Base-by-base conservation (phyloP, 2,113 vertebrate species). In the Gymnorhina tibicen region DNA sequence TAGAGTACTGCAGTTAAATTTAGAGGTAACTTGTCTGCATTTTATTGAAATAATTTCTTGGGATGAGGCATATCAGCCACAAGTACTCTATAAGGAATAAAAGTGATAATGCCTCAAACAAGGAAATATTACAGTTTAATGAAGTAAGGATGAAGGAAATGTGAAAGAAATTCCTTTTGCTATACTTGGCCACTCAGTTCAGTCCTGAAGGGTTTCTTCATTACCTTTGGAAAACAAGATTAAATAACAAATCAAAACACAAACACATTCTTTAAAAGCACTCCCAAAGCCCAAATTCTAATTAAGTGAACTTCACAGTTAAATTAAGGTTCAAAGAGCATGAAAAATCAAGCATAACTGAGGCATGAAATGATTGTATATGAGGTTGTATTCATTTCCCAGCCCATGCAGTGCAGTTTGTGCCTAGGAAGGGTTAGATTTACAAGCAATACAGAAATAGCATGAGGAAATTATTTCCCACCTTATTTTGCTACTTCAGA, bases 321-420 rank as follows among this genome's bases (percentile, higher is more conserved):
- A 97, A 97, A 97, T 95, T 95, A 94, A 42, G 26, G 66, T 97
- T 97, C 96, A 97, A 97, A 98, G 90, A 97, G 84, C 85, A 85
- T 85, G 95, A 95, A 95, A 97, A 98, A 97, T 97, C 93, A 64
- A 85, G 80, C 82, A 93, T 89, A 96, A 95, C 52, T 84, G 73
- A 97, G 84, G 84, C 58, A 8, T 97, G 95, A 97, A 97, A 97
- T 97, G 55, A 91, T 83, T 94, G 67, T 63, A 69, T 81, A 74
- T 76, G n/a, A 94, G 78, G 63, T 60, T 93, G 44, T 53, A 85
- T 81, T 91, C 22, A 58, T 69, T 97, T 95, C 37, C 41, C 35
- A 91, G 89, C 37, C 85, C 85, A 41, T 75, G n/a, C 46, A 91
- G 70, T 47, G 37, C 41, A 91, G 32, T 93, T 95, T 91, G 63